A percentile compares a stretch with the other conserved stretches of the same genome.
These are phyloP conservation scores for Vanessa tameamea DNA, from an alignment of 1,140 invertebrate genomes.

Conservation along the genomic window DNA sequence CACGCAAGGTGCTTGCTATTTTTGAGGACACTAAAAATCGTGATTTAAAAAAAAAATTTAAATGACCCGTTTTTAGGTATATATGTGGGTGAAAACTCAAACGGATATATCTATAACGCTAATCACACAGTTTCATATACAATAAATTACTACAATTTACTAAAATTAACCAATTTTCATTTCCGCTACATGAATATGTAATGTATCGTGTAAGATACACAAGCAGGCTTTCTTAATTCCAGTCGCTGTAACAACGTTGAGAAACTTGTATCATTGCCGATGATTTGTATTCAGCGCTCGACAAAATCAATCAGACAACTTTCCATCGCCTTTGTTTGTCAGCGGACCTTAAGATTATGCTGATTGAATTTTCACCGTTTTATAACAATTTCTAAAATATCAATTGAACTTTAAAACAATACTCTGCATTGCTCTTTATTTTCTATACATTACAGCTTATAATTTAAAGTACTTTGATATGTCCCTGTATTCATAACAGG, in stretches of 20 bases:
- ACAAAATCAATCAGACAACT: slow-evolving; percentile 53
- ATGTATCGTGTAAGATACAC: not conserved
- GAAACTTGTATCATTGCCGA: slow-evolving; percentile 62
- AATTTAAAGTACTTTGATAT: not conserved
- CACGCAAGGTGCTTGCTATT: slow-evolving; percentile 66
- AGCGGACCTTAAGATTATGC: slow-evolving; percentile 51
- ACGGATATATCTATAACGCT: not conserved
- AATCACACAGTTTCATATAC: no score
- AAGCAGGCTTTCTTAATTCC: slow-evolving; percentile 54
- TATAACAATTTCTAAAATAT: slow-evolving; percentile 14
- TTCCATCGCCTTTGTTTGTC: slow-evolving; percentile 72
- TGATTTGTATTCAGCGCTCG: slow-evolving; percentile 71
- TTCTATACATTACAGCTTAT: not conserved
- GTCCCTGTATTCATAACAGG: slow-evolving; percentile 23
- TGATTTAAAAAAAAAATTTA: slow-evolving; percentile 53
- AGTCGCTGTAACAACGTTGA: slow-evolving; percentile 47
- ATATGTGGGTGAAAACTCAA: not conserved
- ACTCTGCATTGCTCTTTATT: not conserved
- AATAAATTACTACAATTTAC: no score
- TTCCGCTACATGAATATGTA: not conserved
- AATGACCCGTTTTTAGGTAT: not conserved
- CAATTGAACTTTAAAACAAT: not conserved
- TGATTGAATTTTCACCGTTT: slow-evolving; percentile 36
- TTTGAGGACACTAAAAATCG: slow-evolving; percentile 65
- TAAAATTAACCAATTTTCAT: not conserved